Base-by-base conservation (phyloP, 2,888 invertebrate genomes). In the Hirtodrosophila confusa region DNA sequence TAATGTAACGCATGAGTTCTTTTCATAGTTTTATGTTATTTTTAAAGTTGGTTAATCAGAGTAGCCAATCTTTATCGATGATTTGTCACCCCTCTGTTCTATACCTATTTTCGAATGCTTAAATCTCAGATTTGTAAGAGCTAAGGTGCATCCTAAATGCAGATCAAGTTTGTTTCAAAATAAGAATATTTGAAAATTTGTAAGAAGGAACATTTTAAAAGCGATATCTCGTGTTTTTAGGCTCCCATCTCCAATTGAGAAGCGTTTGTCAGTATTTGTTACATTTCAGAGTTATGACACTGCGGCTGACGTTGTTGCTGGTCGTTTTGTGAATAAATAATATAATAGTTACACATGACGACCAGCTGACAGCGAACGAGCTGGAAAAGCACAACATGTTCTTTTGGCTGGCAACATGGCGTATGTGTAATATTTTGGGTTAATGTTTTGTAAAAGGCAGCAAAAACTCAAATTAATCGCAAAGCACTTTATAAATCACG, bases 351-450 rank as follows among this genome's bases (percentile, higher is more conserved):
- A 24, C 41, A 41, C 51, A 49, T 69, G 67, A 57, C 63, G 68
- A 60, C 36, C 43, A 58, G 44, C 48, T 72, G 57, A 60, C 69
- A 58, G 37, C 33, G 35, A 47, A 49, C 56, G 56, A 53, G 47
- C 44, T 40, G 31, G 48, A 54, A 50, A 71, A 58, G n/a, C 51
- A 36, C 60, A 48, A 49, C 37, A 57, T 60, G 58, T 67, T 62
- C 67, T 62, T 31, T 45, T 40, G 40, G 54, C 37, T 27, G 31
- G 3, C 7, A 31, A 50, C 62, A 50, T 66, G 80, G 61, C 69
- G 76, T 68, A 71, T 78, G 77, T 67, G 77, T 70, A 65, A 70
- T 77, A 65, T 75, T 78, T 65, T 65, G 54, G 58, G 67, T 63
- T 78, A 68, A 58, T 63, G 65, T 35, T 50, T 57, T 50, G 67